Conservation (phyloP, 2,113 vertebrate genomes). For the Tetrax tetrax region DNA sequence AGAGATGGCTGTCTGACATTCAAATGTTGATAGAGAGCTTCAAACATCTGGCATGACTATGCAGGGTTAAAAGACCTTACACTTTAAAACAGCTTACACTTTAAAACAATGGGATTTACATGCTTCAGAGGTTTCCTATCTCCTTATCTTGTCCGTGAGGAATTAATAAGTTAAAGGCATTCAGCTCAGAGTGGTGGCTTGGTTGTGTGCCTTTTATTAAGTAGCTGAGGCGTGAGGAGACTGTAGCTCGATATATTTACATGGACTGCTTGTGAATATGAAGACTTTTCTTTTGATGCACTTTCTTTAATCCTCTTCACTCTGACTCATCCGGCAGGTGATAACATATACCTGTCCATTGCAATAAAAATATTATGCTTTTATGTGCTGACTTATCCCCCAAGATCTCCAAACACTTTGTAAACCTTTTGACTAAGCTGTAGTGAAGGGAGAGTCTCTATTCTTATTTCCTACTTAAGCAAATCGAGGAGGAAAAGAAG, state of each 20-base stretch:
- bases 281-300: background rate
- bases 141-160: conserved; percentile 70
- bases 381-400: background rate
- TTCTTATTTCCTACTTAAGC: background rate
- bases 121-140: conserved; percentile 72
- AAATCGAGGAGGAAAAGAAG: background rate
- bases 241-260: conserved; percentile 44
- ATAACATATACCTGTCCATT: background rate
- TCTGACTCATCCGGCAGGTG: background rate
- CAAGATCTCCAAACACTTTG: background rate
- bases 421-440: background rate
- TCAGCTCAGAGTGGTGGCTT: conserved; percentile 64
- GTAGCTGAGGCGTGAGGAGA: conserved; percentile 70
- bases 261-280: background rate
- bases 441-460: background rate
- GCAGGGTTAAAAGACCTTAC: conserved; percentile 52
- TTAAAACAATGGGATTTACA: conserved; percentile 71
- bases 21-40: background rate
- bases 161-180: conserved; percentile 71
- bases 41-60: background rate
- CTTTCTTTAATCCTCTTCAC: conserved; percentile 8
- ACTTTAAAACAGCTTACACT: conserved; percentile 50
- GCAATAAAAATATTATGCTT: conserved; percentile 19
- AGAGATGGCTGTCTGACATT: background rate
- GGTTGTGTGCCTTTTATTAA: conserved; percentile 64